Conservation (phyloP, 2,113 vertebrate genomes). For the Xenopus borealis region DNA sequence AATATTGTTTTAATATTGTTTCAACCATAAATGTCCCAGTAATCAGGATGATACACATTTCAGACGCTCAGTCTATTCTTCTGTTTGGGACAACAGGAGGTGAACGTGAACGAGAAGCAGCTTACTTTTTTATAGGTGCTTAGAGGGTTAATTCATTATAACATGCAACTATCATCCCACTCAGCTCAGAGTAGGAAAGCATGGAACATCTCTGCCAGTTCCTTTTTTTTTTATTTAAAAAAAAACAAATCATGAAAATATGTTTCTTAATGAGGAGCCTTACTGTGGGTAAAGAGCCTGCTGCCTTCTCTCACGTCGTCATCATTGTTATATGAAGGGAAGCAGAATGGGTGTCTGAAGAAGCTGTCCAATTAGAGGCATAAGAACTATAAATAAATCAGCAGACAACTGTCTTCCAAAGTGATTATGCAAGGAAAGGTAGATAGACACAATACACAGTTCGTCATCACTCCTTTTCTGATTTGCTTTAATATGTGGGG, state of each 20-base stretch:
- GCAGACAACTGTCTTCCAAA: slow-evolving; percentile 21
- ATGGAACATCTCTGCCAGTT: slow-evolving; percentile 3
- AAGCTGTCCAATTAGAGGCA: slow-evolving; percentile 37
- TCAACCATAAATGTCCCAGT: too few relatives aligned
- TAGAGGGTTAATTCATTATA: too few relatives aligned
- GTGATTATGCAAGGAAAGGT: background rate
- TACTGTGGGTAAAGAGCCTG: background rate
- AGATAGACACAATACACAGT: background rate
- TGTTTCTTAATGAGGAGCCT: slow-evolving; percentile 28
- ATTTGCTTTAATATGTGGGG: background rate
- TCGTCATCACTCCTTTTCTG: background rate
- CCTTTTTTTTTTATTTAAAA: background rate
- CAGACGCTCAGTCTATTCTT: too few relatives aligned
- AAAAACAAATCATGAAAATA: background rate
- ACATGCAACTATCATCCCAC: too few relatives aligned
- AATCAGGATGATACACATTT: too few relatives aligned
- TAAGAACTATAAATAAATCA: slow-evolving; percentile 39
- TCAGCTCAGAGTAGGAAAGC: too few relatives aligned
- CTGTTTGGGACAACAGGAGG: too few relatives aligned
- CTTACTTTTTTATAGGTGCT: too few relatives aligned
- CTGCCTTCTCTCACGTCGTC: slow-evolving; percentile 7
- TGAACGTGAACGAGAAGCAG: too few relatives aligned
- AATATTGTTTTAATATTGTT: too few relatives aligned
- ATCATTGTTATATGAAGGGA: slow-evolving; percentile 29
- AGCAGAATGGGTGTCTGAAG: slow-evolving; percentile 23